A percentile compares a stretch with the other conserved stretches of the same genome.
Conservation (phyloP, 2,888 invertebrate species). For the Alviniconcha strummeri region DNA sequence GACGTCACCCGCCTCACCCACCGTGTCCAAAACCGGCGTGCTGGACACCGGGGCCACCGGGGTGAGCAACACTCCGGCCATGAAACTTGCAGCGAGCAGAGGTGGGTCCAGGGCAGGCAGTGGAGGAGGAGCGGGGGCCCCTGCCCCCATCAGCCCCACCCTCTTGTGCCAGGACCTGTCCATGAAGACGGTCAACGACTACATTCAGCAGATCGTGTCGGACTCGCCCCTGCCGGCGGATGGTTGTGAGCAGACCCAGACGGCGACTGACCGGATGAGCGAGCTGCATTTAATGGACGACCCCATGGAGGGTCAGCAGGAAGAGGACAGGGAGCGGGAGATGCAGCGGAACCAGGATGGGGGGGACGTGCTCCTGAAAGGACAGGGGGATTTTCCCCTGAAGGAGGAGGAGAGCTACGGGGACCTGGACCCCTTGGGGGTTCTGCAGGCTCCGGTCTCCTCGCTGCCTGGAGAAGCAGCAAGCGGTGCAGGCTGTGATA, state of each 20-base stretch:
- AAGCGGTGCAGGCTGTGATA: slow-evolving; percentile 19
- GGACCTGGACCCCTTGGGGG: slow-evolving; percentile 18
- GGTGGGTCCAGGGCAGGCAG: slow-evolving; percentile 7
- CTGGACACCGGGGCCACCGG: slow-evolving; percentile 27
- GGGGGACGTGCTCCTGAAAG: no score
- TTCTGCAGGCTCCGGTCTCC: slow-evolving; percentile 4
- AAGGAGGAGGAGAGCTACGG: background rate
- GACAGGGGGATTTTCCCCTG: background rate
- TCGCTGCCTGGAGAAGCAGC: background rate
- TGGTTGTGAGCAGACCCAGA: background rate
- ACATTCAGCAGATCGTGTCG: slow-evolving; percentile 42
- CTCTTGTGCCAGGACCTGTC: slow-evolving; percentile 43
- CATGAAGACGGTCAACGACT: slow-evolving; percentile 42
- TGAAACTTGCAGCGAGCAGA: background rate
- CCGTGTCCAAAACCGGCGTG: slow-evolving; percentile 29
- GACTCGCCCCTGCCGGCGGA: slow-evolving; percentile 9
- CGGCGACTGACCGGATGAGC: background rate
- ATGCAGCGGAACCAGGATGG: background rate
- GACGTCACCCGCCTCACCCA: slow-evolving; percentile 27
- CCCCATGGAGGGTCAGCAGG: slow-evolving; percentile 3
- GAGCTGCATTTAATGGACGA: background rate
- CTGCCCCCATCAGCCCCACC: slow-evolving; percentile 39
- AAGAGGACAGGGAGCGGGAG: background rate
- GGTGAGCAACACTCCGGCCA: slow-evolving; percentile 32
- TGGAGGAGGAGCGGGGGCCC: slow-evolving; percentile 10